Percentiles rank a stretch among this genome's conserved stretches.
Evolutionary conservation across 2,888 invertebrate genomes (phyloP).

Genomic region (Pimpla rufipes): DNA sequence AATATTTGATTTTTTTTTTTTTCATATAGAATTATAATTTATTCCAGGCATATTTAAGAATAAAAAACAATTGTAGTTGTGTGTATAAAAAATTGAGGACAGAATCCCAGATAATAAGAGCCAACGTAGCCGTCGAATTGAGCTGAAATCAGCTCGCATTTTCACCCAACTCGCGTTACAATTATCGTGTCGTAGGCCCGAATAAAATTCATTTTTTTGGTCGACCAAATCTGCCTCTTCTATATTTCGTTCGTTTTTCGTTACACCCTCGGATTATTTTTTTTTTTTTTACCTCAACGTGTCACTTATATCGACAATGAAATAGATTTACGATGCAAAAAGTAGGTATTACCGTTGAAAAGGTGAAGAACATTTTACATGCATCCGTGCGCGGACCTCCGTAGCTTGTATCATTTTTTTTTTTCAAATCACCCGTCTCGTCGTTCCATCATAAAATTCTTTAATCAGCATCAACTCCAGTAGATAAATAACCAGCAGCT

Average conservation of each 20-base stretch:
- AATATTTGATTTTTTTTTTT: too few species aligned
- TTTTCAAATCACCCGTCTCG: not conserved
- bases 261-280: not conserved
- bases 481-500: not conserved
- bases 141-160: not conserved
- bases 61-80: too few species aligned
- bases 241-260: not conserved
- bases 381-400: not conserved
- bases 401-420: not conserved
- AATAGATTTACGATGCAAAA: conserved; percentile 5
- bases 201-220: not conserved
- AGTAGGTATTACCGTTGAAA: not conserved
- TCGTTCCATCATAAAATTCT: conserved; percentile 2
- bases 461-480: conserved; percentile 1
- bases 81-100: too few species aligned
- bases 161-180: not conserved
- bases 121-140: too few species aligned
- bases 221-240: not conserved
- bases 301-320: not conserved
- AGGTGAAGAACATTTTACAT: not conserved
- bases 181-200: conserved; percentile 2
- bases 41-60: too few species aligned
- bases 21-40: too few species aligned
- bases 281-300: not conserved
- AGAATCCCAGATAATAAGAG: too few species aligned